phyloP scores from a whole-genome alignment of 2,113 vertebrate species.

The Shinisaurus crocodilurus region DNA sequence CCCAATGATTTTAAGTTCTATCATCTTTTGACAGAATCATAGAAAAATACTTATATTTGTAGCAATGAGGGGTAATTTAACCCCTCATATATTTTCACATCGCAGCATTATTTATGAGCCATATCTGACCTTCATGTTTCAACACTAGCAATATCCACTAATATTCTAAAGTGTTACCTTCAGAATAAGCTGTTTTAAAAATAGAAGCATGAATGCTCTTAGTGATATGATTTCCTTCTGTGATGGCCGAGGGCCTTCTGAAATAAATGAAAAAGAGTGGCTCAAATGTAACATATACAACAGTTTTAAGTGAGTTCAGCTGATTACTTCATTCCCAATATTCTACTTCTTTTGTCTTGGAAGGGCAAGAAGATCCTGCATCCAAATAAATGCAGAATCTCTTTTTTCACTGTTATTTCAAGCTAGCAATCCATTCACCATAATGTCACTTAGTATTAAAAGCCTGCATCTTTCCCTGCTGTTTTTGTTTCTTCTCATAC shows the following conservation, averaged over 20 bases:
- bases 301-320: constrained; percentile 3
- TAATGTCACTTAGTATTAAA: background rate
- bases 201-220: constrained; percentile 96
- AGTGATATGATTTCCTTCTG: constrained; percentile 96
- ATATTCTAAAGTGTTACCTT: constrained; percentile 83
- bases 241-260: constrained; percentile 93
- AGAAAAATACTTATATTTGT: background rate
- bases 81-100: constrained; percentile 1
- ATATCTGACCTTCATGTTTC: background rate
- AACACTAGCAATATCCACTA: background rate
- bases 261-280: constrained; percentile 60
- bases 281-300: constrained; percentile 36
- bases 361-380: background rate
- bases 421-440: background rate
- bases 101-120: background rate
- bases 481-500: background rate
- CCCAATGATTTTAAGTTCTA: background rate
- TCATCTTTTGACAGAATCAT: background rate
- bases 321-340: background rate
- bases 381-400: background rate
- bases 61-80: accelerated
- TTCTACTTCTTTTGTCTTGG: background rate
- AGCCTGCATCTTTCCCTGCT: background rate
- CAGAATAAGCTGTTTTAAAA: constrained; percentile 96
- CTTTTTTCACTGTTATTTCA: background rate